Base-by-base conservation (phyloP, 2,888 invertebrate genomes). In the Oxyteleia sp. region DNA sequence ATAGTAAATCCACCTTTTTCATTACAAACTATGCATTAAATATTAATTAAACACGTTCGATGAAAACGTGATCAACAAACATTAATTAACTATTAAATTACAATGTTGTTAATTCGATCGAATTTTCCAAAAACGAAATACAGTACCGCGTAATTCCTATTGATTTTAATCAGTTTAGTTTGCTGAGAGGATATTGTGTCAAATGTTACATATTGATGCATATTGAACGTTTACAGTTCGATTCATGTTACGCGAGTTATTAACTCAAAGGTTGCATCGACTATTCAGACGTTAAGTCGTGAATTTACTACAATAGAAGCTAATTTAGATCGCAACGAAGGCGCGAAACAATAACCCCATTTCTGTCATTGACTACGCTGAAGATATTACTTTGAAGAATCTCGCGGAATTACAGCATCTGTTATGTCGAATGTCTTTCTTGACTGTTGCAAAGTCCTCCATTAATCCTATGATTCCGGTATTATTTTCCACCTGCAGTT, bases 341-440 rank as follows among this genome's bases (percentile, higher is more conserved):
- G 26, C 23, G 51, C 18, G 18, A 45, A 45, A 45, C 45, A 45
- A 45, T 45, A 18, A 51, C 26, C 51, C 13, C 2, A 51, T 26
- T 51, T 11, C 51, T 26, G 26, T 51, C 51, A 51, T n/a, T 51
- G 26, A n/a, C 26, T 51, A 10, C 13, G n/a, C 7, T 5, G 13
- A 16, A n/a, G 4, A 51, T 26, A 26, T 51, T 51, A 51, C 51
- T 51, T 23, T 26, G 51, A 51, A n/a, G 51, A 51, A 26, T 26
- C n/a, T 11, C n/a, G 11, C 10, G 13, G 51, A 51, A 51, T 51
- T 51, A 51, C 51, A 51, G 11, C 51, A 13, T 51, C 47, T 47
- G 26, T 51, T 26, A 11, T 4, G 51, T 26, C 13, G 16, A 51
- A 26, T n/a, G 26, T n/a, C 2, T 51, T 51, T 51, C 51, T 18